Percentiles rank a stretch among this genome's conserved stretches.
phyloP scores from a whole-genome alignment of 1,140 invertebrate genomes.

The Pseudoatta argentina region DNA sequence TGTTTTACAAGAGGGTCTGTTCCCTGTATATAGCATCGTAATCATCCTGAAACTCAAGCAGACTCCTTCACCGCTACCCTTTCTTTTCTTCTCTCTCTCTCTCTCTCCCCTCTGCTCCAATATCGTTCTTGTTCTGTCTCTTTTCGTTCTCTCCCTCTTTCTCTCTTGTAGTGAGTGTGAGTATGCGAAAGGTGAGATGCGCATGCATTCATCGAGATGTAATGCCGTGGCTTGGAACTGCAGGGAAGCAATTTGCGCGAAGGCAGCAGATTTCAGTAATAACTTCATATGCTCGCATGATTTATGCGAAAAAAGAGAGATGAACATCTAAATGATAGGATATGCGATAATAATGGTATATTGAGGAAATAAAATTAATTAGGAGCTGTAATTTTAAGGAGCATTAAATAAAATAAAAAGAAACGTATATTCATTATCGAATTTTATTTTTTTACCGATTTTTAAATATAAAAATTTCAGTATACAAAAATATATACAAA shows the following conservation, averaged over 20 bases:
- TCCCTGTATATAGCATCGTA: slow-evolving; percentile 22
- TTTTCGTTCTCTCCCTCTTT: slow-evolving; percentile 35
- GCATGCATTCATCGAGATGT: slow-evolving; percentile 76
- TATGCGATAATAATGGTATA: background rate
- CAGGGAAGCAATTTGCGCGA: slow-evolving; percentile 68
- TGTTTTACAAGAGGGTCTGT: background rate
- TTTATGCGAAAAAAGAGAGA: background rate
- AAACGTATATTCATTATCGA: background rate
- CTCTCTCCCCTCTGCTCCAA: background rate
- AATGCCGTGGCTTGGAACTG: slow-evolving; percentile 72
- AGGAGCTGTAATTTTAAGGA: background rate
- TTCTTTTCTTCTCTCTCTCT: background rate
- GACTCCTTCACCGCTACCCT: slow-evolving; percentile 7
- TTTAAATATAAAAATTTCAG: background rate
- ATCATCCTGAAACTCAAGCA: slow-evolving; percentile 15
- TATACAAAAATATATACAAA: background rate
- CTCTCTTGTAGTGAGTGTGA: slow-evolving; percentile 67
- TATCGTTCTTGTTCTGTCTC: slow-evolving; percentile 29
- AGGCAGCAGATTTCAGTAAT: slow-evolving; percentile 12
- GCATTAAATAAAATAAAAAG: background rate
- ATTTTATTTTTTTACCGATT: background rate
- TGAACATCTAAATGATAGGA: background rate
- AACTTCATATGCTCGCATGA: background rate
- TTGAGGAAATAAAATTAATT: background rate
- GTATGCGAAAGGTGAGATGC: slow-evolving; percentile 77